Conservation (phyloP, 1,140 invertebrate genomes). For the Meloidogyne chitwoodi region DNA sequence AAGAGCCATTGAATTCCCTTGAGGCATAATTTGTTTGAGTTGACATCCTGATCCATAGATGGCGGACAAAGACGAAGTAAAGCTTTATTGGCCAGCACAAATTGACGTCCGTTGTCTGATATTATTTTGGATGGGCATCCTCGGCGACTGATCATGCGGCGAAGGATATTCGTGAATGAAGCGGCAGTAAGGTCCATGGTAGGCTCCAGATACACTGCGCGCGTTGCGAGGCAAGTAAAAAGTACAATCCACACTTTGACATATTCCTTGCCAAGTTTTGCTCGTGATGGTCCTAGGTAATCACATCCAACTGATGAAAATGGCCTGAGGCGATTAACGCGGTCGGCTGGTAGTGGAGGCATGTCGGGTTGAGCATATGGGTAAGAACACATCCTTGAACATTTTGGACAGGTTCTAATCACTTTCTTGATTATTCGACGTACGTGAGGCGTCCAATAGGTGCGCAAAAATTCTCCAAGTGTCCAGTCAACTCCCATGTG, state of each 20-base stretch:
- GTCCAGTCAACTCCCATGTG: constrained; percentile 15
- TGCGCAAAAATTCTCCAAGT: not conserved
- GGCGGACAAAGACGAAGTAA: constrained; percentile 36
- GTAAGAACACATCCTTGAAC: no score
- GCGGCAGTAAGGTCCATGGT: constrained; percentile 52
- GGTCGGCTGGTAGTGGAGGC: constrained; percentile 1
- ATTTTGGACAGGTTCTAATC: not conserved
- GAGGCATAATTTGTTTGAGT: no score
- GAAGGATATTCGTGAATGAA: constrained; percentile 44
- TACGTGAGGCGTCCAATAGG: not conserved
- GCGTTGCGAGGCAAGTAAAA: no score
- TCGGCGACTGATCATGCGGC: constrained; percentile 55
- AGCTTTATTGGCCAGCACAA: no score
- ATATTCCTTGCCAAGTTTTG: constrained; percentile 55
- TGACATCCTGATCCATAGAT: no score
- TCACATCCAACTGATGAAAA: constrained; percentile 14
- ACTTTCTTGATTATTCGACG: constrained; percentile 3
- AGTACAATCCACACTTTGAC: no score
- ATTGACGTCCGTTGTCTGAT: constrained; percentile 60
- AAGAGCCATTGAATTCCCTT: no score
- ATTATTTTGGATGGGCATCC: no score
- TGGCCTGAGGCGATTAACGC: not conserved
- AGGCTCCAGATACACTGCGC: constrained; percentile 62
- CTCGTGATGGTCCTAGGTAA: constrained; percentile 11
- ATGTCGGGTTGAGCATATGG: constrained; percentile 11